A percentile compares a stretch with the other conserved stretches of the same genome.
phyloP scores from a whole-genome alignment of 2,797 vertebrate species.

The Vultur gryphus region DNA sequence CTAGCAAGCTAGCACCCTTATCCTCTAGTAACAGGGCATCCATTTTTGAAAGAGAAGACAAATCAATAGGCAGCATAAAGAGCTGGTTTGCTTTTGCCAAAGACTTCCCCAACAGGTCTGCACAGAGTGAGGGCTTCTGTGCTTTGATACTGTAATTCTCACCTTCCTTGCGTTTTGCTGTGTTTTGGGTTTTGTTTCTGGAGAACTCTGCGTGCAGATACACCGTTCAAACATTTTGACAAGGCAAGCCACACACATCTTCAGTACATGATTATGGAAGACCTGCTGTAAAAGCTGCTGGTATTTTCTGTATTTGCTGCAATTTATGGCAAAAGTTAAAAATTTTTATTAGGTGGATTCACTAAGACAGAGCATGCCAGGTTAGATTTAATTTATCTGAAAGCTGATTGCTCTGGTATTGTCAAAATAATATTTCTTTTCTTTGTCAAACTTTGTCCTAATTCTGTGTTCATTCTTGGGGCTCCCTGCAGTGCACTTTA shows the following conservation, averaged over 20 bases:
- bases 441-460: background rate
- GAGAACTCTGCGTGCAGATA: background rate
- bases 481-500: background rate
- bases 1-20: background rate
- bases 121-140: background rate
- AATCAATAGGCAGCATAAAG: background rate
- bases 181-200: background rate
- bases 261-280: background rate
- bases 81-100: background rate
- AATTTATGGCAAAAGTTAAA: background rate
- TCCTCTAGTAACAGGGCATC: background rate
- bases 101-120: background rate
- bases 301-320: background rate
- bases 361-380: background rate
- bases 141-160: background rate
- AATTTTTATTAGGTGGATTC: background rate
- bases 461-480: background rate
- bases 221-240: background rate
- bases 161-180: background rate
- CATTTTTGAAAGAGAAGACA: background rate
- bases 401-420: background rate
- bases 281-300: background rate
- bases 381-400: conserved; percentile 31
- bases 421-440: conserved; percentile 16
- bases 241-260: background rate